Base-by-base conservation (phyloP, 2,113 vertebrate genomes). In the Abramis brama region DNA sequence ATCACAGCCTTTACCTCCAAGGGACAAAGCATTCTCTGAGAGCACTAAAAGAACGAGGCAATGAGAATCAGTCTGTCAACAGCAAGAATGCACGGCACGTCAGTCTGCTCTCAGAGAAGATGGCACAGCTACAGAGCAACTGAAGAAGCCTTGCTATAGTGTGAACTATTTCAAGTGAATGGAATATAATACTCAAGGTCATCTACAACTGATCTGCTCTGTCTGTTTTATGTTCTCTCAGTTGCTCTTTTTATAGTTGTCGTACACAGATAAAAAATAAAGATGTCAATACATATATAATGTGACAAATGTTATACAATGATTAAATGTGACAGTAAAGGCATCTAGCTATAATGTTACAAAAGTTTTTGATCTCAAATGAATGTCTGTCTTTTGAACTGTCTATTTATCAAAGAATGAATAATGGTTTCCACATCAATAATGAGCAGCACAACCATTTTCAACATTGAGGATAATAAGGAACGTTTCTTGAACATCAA, bases 1-100 rank as follows among this genome's bases (percentile, higher is more conserved):
- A 74, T 88, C 83, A 71, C 76, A 76, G 76, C 73, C 70, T 23
- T 36, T 23, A 70, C 59, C 70, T 80, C 27, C 15, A 71, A 78
- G 36, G 75, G 62, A 45, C 43, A 55, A 60, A 77, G 60, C 87
- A 81, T 15, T 33, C 43, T 62, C 87, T 59, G 17, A 36, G 25
- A 82, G 57, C 78, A 82, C 83, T 70, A 55, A 39, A 84, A 43
- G 70, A 19, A 82, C 0, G 2, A 25, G 43, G 39, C 55, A 60
- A 39, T 30, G 68, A 73, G 36, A 80, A 68, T 15, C 27, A 55
- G 25, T 81, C 64, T 64, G 13, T 39, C 78, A 85, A 62, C 19
- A 70, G 19, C 30, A 85, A 73, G 62, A 85, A 87, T 78, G 85
- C 27, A 9, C 0, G 57, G 74, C 45, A 76, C 8, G 36, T 45